A percentile compares a stretch with the other conserved stretches of the same genome.
phyloP scores from a whole-genome alignment of 2,888 invertebrate species.

The Melanophora roralis region DNA sequence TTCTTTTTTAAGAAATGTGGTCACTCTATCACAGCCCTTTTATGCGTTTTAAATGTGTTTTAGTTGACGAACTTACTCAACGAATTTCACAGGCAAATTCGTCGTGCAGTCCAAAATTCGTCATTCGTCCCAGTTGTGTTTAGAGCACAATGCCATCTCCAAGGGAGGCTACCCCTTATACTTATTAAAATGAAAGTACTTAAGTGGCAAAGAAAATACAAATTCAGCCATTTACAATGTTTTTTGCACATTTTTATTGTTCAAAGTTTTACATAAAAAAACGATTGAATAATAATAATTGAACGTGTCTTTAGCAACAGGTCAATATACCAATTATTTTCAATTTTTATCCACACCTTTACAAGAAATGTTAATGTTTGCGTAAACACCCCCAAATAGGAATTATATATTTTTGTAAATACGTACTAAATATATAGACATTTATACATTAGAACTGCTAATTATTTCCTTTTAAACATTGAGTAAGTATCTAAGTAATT shows the following conservation, averaged over 20 bases:
- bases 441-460: too few relatives aligned
- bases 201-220: neutral
- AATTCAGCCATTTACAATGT: conserved; percentile 7
- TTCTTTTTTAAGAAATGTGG: too few relatives aligned
- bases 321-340: conserved; percentile 63
- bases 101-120: too few relatives aligned
- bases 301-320: conserved; percentile 60
- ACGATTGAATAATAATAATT: conserved; percentile 52
- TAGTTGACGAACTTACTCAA: too few relatives aligned
- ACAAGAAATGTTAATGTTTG: neutral
- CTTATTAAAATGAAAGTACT: neutral
- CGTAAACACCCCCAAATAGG: neutral
- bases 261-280: conserved; percentile 49
- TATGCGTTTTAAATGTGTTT: too few relatives aligned
- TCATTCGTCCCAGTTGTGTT: too few relatives aligned
- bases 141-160: neutral
- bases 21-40: too few relatives aligned
- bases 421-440: too few relatives aligned
- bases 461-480: too few relatives aligned
- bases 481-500: too few relatives aligned
- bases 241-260: conserved; percentile 17
- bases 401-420: too few relatives aligned
- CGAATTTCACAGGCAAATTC: too few relatives aligned
- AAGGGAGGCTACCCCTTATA: neutral
- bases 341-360: conserved; percentile 59